phyloP scores from a whole-genome alignment of 2,888 invertebrate genomes.

The Blastobasis adustella region DNA sequence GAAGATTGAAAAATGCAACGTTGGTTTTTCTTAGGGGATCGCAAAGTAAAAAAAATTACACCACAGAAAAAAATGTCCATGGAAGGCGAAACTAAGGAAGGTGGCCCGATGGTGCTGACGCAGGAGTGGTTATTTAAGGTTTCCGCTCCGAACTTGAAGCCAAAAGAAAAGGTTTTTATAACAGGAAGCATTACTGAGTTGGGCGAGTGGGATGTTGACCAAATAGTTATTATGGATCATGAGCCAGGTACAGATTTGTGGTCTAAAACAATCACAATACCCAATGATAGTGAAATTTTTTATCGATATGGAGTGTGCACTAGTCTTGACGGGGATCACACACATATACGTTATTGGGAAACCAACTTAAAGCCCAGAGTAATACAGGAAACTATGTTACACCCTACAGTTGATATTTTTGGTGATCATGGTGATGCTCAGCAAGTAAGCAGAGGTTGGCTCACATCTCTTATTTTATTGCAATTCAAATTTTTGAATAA shows the following conservation, averaged over 20 bases:
- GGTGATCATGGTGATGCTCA: slow-evolving; percentile 76
- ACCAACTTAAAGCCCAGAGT: slow-evolving; percentile 81
- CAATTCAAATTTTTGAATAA: slow-evolving; percentile 89
- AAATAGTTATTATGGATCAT: slow-evolving; percentile 73
- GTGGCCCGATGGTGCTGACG: slow-evolving; percentile 27
- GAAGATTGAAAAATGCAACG: slow-evolving; percentile 65
- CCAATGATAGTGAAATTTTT: slow-evolving; percentile 78
- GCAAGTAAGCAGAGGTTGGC: slow-evolving; percentile 86
- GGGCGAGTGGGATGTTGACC: slow-evolving; percentile 81
- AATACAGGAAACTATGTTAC: slow-evolving; percentile 60
- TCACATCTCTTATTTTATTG: slow-evolving; percentile 86
- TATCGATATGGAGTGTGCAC: slow-evolving; percentile 87
- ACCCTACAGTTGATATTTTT: slow-evolving; percentile 77
- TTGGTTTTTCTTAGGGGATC: slow-evolving; percentile 78
- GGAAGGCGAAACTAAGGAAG: slow-evolving; percentile 22
- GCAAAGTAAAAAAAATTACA: slow-evolving; percentile 39
- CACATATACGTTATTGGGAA: slow-evolving; percentile 87
- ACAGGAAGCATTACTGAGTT: slow-evolving; percentile 80
- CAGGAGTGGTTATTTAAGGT: slow-evolving; percentile 60
- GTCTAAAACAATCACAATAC: slow-evolving; percentile 78
- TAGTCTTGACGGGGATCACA: slow-evolving; percentile 73
- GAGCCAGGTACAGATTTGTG: slow-evolving; percentile 69
- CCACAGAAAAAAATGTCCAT: slow-evolving; percentile 42
- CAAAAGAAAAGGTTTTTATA: slow-evolving; percentile 80
- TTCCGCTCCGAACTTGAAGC: slow-evolving; percentile 67